Base-by-base conservation (phyloP, 1,140 invertebrate genomes). In the Lethrus apterus region DNA sequence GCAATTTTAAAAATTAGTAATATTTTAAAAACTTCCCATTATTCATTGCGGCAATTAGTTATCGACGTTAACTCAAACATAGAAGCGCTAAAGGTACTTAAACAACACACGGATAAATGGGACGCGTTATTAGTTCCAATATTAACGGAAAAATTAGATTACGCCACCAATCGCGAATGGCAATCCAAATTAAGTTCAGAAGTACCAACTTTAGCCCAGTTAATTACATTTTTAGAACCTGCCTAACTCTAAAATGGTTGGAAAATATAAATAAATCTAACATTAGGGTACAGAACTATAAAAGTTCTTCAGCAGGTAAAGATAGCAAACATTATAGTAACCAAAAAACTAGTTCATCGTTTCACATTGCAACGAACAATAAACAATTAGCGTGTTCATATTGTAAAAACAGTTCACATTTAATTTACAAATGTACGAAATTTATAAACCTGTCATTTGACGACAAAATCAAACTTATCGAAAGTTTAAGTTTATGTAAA, bases 61-160 rank as follows among this genome's bases (percentile, higher is more conserved):
- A n/a, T n/a, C n/a, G n/a, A n/a, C 9, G 3, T 4, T 23, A 41
- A n/a, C n/a, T n/a, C n/a, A n/a, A n/a, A n/a, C n/a, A n/a, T n/a
- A 33, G 32, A n/a, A n/a, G n/a, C n/a, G n/a, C n/a, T n/a, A n/a
- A n/a, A n/a, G n/a, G n/a, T n/a, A n/a, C n/a, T n/a, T n/a, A n/a
- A n/a, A n/a, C n/a, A n/a, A n/a, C n/a, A n/a, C n/a, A n/a, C n/a
- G n/a, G 36, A 44, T 4, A 11, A 8, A 2, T 48, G 50, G 45
- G 20, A 36, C 31, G 26, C 50, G 3, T 18, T 51, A 21, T 23
- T 48, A 20, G n/a, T 51, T 14, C 19, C 36, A 21, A 18, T 51
- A 15, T 5, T 51, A 24, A 1, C 17, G 10, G 40, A 48, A 18
- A 51, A 51, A 35, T 26, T 51, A 17, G 50, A 51, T 40, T 36